These are phyloP conservation scores for Gymnosoma rotundatum DNA, from an alignment of 2,888 invertebrate species.

Conservation along the genomic window DNA sequence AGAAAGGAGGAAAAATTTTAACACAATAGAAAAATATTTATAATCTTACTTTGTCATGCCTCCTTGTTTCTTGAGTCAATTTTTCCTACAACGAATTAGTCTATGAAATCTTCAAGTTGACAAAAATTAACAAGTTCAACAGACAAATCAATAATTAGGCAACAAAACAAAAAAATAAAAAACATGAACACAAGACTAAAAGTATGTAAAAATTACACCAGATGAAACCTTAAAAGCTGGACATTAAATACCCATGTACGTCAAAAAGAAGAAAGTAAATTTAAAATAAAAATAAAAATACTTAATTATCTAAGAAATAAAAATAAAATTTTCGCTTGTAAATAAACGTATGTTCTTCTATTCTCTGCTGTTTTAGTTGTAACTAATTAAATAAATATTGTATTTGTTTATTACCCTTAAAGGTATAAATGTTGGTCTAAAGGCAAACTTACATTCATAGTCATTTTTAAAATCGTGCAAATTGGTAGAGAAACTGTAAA, in stretches of 20 bases:
- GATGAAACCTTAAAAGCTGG: slow-evolving; percentile 46
- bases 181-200: background rate
- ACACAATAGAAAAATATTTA: background rate
- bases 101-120: slow-evolving; percentile 1
- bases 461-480: slow-evolving; percentile 60
- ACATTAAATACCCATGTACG: background rate
- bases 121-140: slow-evolving; percentile 33
- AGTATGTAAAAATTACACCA: background rate
- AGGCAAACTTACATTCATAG: slow-evolving; percentile 48
- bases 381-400: slow-evolving; percentile 66
- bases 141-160: slow-evolving; percentile 46
- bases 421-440: slow-evolving; percentile 63
- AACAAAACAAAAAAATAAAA: background rate
- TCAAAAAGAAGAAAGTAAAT: slow-evolving; percentile 12
- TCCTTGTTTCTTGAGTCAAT: background rate
- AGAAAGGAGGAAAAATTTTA: background rate
- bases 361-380: background rate
- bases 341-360: background rate
- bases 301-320: background rate
- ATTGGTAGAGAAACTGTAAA: slow-evolving; percentile 19
- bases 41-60: background rate
- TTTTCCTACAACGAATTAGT: background rate
- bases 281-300: background rate
- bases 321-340: no score
- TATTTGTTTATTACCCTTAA: slow-evolving; percentile 6